A percentile compares a stretch with the other conserved stretches of the same genome.
phyloP scores from a whole-genome alignment of 2,888 invertebrate genomes.

The Mythimna vitellina region DNA sequence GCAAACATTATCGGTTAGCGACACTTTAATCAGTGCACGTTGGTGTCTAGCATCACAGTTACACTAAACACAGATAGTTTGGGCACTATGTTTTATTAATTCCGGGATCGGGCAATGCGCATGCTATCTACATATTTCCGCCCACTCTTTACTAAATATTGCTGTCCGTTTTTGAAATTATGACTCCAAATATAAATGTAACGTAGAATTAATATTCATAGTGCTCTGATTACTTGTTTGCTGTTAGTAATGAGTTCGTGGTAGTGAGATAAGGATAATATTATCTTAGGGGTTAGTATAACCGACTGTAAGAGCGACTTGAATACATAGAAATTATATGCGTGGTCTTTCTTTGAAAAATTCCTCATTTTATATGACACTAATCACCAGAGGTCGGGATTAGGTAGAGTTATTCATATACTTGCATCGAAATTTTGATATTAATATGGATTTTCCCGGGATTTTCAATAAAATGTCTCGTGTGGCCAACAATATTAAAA shows the following conservation, averaged over 20 bases:
- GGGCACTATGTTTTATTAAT: conserved; percentile 59
- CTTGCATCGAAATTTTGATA: too few species aligned
- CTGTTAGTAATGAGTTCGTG: conserved; percentile 31
- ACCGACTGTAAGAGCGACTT: too few species aligned
- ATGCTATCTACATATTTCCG: conserved; percentile 67
- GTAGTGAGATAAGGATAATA: conserved; percentile 40
- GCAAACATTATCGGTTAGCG: conserved; percentile 58
- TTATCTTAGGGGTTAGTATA: conserved; percentile 35
- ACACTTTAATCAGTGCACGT: conserved; percentile 56
- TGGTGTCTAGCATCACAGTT: conserved; percentile 64
- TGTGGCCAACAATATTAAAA: too few species aligned
- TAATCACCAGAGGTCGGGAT: too few species aligned
- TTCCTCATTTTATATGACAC: too few species aligned
- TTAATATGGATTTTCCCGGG: too few species aligned
- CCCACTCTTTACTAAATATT: conserved; percentile 61
- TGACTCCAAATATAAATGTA: conserved; percentile 24
- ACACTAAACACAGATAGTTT: conserved; percentile 44
- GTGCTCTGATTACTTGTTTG: conserved; percentile 35
- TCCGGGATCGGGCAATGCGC: conserved; percentile 68
- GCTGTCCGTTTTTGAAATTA: conserved; percentile 45
- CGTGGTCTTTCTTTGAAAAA: not conserved
- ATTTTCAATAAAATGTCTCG: too few species aligned
- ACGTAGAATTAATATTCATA: conserved; percentile 35
- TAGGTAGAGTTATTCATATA: too few species aligned
- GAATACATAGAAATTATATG: not conserved